Conservation (phyloP, 2,113 vertebrate species). For the Delphinapterus leucas region DNA sequence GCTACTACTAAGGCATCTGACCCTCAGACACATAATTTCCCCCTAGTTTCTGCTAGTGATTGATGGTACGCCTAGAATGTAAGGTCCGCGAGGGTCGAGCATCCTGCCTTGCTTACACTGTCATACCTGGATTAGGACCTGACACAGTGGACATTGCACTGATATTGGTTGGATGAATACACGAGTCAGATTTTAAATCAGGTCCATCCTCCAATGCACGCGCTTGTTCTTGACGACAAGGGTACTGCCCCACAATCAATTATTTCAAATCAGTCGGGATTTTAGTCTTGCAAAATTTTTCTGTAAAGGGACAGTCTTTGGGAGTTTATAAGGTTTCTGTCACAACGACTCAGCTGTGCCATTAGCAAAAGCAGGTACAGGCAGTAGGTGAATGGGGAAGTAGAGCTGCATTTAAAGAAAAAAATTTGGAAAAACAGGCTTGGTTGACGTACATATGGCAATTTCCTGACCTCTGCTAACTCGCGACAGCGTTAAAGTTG, state of each 20-base stretch:
- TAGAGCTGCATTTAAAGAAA: too few relatives aligned
- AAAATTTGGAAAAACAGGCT: background rate
- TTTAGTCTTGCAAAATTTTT: background rate
- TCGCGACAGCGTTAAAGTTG: background rate
- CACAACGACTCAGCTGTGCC: fast-evolving
- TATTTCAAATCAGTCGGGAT: background rate
- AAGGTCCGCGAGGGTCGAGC: background rate
- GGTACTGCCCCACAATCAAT: fast-evolving
- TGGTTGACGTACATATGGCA: background rate
- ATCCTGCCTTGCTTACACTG: too few relatives aligned
- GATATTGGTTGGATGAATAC: background rate
- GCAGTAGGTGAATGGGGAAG: background rate
- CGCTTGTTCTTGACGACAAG: background rate
- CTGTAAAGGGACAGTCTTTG: background rate
- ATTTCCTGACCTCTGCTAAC: background rate
- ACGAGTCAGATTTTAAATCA: background rate
- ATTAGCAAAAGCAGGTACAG: too few relatives aligned
- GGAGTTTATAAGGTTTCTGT: background rate
- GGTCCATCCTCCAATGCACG: too few relatives aligned
- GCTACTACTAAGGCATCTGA: background rate
- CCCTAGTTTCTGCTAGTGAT: too few relatives aligned
- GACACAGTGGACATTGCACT: too few relatives aligned
- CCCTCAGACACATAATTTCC: background rate
- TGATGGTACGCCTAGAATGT: background rate
- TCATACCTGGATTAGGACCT: background rate